Evolutionary conservation across 2,797 vertebrate species (phyloP).

Genomic region (Alectoris magna): DNA sequence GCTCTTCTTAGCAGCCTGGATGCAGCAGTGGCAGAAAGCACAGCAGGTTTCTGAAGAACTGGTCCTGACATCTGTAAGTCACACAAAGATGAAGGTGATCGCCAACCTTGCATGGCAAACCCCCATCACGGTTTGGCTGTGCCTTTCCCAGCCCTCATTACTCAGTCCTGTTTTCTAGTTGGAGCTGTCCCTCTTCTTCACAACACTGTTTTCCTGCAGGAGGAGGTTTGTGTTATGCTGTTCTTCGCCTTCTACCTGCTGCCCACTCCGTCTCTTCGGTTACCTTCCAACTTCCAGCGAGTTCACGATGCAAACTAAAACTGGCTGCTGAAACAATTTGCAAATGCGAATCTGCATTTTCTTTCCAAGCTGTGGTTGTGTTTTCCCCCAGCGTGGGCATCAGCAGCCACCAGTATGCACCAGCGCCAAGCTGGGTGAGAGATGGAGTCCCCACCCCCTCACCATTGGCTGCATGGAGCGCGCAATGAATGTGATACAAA

Average conservation of each 20-base stretch:
- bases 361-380: not conserved
- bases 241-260: not conserved
- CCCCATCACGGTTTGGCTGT: not conserved
- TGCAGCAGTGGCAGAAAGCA: not conserved
- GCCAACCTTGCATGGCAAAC: not conserved
- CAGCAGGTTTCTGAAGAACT: not conserved
- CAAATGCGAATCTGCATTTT: not conserved
- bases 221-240: not conserved
- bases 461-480: not conserved
- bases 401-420: not conserved
- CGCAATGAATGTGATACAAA: rapidly evolving
- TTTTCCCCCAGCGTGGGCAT: rapidly evolving
- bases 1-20: not conserved
- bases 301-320: not conserved
- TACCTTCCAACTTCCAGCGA: conserved; percentile 6
- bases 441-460: not conserved
- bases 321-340: not conserved
- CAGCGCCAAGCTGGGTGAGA: not conserved
- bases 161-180: not conserved
- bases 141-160: not conserved
- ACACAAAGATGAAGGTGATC: not conserved
- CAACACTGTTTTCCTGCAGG: not conserved
- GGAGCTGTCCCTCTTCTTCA: not conserved
- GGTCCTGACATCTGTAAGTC: not conserved
- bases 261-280: conserved; percentile 6